Percentiles rank a stretch among this genome's conserved stretches.
phyloP scores from a whole-genome alignment of 2,888 invertebrate genomes.

The Dioctria rufipes region DNA sequence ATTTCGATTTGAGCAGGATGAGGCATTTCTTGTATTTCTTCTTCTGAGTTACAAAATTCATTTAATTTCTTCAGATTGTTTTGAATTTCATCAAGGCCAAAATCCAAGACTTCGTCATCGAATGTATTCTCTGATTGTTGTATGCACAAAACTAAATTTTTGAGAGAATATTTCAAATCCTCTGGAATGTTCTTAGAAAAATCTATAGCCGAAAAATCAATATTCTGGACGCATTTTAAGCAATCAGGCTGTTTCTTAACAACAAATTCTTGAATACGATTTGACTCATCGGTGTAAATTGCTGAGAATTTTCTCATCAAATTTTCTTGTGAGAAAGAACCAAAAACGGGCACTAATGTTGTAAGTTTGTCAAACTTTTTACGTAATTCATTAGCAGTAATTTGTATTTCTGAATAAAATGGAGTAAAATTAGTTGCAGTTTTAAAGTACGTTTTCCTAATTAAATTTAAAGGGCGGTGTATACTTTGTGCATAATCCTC shows the following conservation, averaged over 20 bases:
- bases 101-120: background rate
- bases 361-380: slow-evolving; percentile 63
- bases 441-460: slow-evolving; percentile 59
- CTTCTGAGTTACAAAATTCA: slow-evolving; percentile 17
- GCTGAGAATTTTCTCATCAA: slow-evolving; percentile 62
- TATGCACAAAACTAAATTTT: background rate
- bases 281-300: slow-evolving; percentile 25
- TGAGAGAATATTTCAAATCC: background rate
- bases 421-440: slow-evolving; percentile 58
- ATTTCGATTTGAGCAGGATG: slow-evolving; percentile 24
- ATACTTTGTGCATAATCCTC: slow-evolving; percentile 60
- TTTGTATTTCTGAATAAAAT: slow-evolving; percentile 57
- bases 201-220: background rate
- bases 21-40: background rate
- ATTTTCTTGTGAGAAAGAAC: slow-evolving; percentile 62
- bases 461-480: slow-evolving; percentile 58
- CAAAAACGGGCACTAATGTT: slow-evolving; percentile 65
- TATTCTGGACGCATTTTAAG: slow-evolving; percentile 17
- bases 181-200: background rate
- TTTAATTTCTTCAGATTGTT: slow-evolving; percentile 21
- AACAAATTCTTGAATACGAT: slow-evolving; percentile 22
- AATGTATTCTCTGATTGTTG: background rate
- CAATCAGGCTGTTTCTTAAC: slow-evolving; percentile 3
- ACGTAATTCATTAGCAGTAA: slow-evolving; percentile 60
- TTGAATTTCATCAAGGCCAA: slow-evolving; percentile 20